Percentiles rank a stretch among this genome's conserved stretches.
phyloP scores from a whole-genome alignment of 1,140 invertebrate species.

The Melipona quadrifasciata region DNA sequence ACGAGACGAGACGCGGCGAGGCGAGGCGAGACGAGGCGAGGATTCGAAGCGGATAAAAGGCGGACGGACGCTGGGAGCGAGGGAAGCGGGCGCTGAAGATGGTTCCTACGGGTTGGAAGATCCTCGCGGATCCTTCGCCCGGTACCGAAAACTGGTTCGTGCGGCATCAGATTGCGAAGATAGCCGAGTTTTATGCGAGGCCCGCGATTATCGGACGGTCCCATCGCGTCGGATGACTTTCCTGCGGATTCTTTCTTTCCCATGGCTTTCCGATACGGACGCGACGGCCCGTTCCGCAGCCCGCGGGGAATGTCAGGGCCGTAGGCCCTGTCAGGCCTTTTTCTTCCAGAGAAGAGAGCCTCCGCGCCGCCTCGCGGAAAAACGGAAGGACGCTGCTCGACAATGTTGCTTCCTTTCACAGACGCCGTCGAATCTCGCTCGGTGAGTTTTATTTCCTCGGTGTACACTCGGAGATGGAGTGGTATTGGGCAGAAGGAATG shows the following conservation, averaged over 20 bases:
- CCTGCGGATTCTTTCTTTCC: conserved; percentile 79
- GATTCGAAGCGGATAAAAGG: conserved; percentile 34
- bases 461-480: too few species aligned
- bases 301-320: conserved; percentile 47
- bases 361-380: neutral
- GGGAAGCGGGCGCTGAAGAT: neutral
- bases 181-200: conserved; percentile 78
- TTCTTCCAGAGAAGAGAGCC: too few species aligned
- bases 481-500: neutral
- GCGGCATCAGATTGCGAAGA: conserved; percentile 80
- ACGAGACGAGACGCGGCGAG: neutral
- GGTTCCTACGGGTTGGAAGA: conserved; percentile 21
- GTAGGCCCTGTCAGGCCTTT: neutral
- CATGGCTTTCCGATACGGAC: conserved; percentile 76
- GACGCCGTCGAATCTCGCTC: neutral
- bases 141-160: conserved; percentile 79
- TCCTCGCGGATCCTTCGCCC: conserved; percentile 62
- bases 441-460: neutral
- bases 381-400: neutral
- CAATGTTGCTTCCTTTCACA: neutral
- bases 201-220: conserved; percentile 73
- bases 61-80: neutral
- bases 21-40: neutral
- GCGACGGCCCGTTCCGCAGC: conserved; percentile 32
- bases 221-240: conserved; percentile 78